Evolutionary conservation across 1,140 invertebrate species (phyloP).

Genomic region (Dendroctonus valens): DNA sequence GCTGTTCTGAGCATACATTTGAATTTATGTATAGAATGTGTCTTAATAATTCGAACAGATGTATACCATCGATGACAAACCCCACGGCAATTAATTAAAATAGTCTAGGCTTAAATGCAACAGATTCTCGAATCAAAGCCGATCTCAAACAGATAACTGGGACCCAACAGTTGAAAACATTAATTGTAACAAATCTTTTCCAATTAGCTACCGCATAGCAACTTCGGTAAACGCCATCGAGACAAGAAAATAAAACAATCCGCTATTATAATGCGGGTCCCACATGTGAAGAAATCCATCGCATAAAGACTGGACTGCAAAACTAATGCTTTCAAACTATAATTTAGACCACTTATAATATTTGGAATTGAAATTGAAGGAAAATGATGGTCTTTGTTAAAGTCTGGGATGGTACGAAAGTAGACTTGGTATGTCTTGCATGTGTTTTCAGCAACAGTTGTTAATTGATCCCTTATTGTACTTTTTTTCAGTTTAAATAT

Average conservation of each 20-base stretch:
- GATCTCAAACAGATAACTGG: conserved; percentile 3
- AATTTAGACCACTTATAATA: conserved; percentile 22
- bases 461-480: no score
- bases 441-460: no score
- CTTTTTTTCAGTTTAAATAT: no score
- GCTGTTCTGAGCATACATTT: no score
- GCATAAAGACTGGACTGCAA: background rate
- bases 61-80: background rate
- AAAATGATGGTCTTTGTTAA: conserved; percentile 13
- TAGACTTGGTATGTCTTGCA: no score
- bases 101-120: background rate
- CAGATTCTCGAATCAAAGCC: background rate
- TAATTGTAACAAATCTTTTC: conserved; percentile 21
- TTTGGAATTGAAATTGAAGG: conserved; percentile 12
- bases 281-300: conserved; percentile 6
- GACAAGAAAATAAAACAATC: conserved; percentile 5
- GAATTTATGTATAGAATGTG: no score
- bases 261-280: conserved; percentile 17
- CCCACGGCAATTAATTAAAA: background rate
- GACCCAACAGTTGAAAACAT: background rate
- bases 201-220: conserved; percentile 12
- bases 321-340: conserved; percentile 5
- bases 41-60: no score
- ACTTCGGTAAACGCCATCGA: conserved; percentile 19
- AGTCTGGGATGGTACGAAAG: no score